Conservation (phyloP, 2,888 invertebrate genomes). For the Cataglyphis cursor region DNA sequence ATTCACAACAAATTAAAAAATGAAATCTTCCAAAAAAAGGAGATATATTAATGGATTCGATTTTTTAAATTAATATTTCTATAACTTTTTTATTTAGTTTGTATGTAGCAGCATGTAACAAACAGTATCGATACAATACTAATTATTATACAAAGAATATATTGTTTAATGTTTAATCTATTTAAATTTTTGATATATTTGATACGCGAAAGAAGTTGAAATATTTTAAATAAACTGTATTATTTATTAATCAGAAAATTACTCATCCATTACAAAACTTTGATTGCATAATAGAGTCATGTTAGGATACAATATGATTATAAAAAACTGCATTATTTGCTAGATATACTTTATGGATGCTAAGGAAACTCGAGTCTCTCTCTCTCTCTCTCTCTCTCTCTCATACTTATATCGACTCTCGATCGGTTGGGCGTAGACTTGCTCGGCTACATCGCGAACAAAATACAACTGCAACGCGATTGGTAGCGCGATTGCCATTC, state of each 20-base stretch:
- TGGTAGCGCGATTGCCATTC: conserved; percentile 32
- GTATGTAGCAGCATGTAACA: neutral
- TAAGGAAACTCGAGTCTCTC: neutral
- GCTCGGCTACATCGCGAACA: neutral
- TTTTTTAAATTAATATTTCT: neutral
- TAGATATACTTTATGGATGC: neutral
- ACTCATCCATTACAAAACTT: neutral
- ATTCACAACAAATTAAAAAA: neutral
- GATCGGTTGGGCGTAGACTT: conserved; percentile 13
- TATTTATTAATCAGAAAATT: neutral
- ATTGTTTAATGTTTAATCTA: neutral
- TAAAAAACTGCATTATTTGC: neutral
- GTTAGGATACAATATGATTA: neutral
- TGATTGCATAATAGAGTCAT: neutral
- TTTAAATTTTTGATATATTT: neutral
- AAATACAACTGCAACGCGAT: conserved; percentile 2
- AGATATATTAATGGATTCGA: neutral
- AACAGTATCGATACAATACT: neutral
- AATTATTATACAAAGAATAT: neutral
- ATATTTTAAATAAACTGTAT: neutral
- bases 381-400: too few relatives aligned
- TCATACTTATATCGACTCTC: neutral
- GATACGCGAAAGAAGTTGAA: neutral
- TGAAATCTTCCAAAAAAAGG: neutral
- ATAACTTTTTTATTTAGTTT: neutral